Percentiles rank a stretch among this genome's conserved stretches.
Conservation (phyloP, 2,797 vertebrate genomes). For the Mico argentatus region DNA sequence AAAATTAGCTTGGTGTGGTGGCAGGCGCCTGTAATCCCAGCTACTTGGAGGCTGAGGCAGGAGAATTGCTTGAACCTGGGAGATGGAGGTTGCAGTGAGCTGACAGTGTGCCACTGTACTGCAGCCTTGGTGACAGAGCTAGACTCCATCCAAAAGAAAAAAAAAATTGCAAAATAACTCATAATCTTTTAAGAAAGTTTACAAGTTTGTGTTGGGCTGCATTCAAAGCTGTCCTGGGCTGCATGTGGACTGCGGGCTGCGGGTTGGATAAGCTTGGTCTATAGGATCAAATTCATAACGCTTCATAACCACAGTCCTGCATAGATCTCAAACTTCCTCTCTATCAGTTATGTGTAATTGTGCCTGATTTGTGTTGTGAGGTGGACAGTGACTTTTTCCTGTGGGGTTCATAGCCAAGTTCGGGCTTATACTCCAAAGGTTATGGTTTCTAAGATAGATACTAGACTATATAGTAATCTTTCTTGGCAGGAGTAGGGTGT, state of each 20-base stretch:
- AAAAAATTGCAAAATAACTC: not conserved
- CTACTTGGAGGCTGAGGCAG: not conserved
- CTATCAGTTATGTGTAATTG: not conserved
- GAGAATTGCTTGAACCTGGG: not conserved
- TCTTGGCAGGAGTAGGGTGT: not conserved
- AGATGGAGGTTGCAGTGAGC: not conserved
- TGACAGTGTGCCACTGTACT: not conserved
- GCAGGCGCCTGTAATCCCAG: not conserved
- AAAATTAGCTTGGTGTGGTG: not conserved
- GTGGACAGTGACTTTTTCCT: not conserved
- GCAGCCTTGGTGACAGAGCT: not conserved
- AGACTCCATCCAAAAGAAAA: not conserved
- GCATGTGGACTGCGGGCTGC: not conserved
- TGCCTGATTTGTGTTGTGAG: not conserved
- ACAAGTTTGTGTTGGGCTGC: not conserved
- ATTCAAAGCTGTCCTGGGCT: not conserved
- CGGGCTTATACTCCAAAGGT: not conserved
- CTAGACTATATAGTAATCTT: not conserved
- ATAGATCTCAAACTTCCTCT: not conserved
- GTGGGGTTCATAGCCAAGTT: not conserved
- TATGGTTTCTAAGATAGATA: not conserved
- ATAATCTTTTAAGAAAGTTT: not conserved
- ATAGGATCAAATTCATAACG: not conserved
- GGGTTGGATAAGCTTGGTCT: not conserved
- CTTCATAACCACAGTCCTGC: not conserved